These are phyloP conservation scores for Metopia argyrocephala DNA, from an alignment of 2,888 invertebrate genomes.

Conservation along the genomic window DNA sequence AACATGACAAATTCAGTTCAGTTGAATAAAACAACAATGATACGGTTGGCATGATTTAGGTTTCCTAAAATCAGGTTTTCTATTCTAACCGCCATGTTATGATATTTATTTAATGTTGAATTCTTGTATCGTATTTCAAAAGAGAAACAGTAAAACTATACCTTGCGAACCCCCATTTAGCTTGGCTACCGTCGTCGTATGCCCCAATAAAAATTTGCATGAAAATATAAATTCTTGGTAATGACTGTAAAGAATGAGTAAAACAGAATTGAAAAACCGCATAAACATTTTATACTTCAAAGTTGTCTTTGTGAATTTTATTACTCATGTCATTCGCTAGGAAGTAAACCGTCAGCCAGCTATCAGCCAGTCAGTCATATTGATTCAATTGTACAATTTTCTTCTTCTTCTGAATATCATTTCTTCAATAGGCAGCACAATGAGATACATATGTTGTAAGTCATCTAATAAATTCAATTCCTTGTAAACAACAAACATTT, in stretches of 20 bases:
- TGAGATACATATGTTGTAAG: slow-evolving; percentile 44
- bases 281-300: slow-evolving; percentile 21
- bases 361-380: slow-evolving; percentile 23
- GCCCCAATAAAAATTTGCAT: not conserved
- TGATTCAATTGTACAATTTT: slow-evolving; percentile 14
- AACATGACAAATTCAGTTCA: too few species aligned
- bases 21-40: too few species aligned
- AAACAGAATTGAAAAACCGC: not conserved
- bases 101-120: too few species aligned
- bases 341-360: slow-evolving; percentile 5
- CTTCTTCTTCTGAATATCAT: too few species aligned
- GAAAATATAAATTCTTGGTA: not conserved
- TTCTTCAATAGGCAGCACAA: not conserved
- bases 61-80: too few species aligned
- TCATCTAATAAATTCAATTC: slow-evolving; percentile 56
- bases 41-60: too few species aligned
- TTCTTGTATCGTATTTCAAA: not conserved
- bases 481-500: slow-evolving; percentile 58
- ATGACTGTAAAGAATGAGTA: not conserved
- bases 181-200: too few species aligned
- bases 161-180: not conserved
- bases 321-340: slow-evolving; percentile 16
- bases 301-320: slow-evolving; percentile 10
- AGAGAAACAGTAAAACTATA: not conserved
- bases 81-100: too few species aligned